Evolutionary conservation across 2,888 invertebrate genomes (phyloP).

Genomic region (Watsonalla binaria): DNA sequence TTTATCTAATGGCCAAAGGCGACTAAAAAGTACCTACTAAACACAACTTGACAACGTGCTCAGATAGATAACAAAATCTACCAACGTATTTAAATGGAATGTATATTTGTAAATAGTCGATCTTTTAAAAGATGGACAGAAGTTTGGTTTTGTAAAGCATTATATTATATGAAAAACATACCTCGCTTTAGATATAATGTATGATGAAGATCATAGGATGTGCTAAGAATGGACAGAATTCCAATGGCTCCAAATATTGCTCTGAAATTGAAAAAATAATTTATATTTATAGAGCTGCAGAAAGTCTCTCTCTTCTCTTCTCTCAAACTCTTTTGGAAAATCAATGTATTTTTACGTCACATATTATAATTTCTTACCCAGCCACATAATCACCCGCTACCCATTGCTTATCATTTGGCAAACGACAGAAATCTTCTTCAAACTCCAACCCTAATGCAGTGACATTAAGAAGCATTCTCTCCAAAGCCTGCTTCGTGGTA

Average conservation of each 20-base stretch:
- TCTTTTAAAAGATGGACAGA: not conserved
- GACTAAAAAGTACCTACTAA: too few relatives aligned
- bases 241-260: conserved; percentile 32
- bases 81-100: too few relatives aligned
- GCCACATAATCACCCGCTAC: conserved; percentile 49
- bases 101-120: too few relatives aligned
- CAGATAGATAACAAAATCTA: too few relatives aligned
- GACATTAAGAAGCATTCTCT: conserved; percentile 25
- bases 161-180: too few relatives aligned
- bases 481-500: conserved; percentile 30
- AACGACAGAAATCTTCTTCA: conserved; percentile 36
- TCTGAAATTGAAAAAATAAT: conserved; percentile 23
- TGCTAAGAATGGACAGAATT: conserved; percentile 40
- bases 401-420: conserved; percentile 48
- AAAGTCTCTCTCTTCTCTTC: too few relatives aligned
- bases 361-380: conserved; percentile 38
- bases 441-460: conserved; percentile 28
- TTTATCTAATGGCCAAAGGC: too few relatives aligned
- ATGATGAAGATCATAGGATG: conserved; percentile 33
- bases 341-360: too few relatives aligned
- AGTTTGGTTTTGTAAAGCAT: too few relatives aligned
- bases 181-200: conserved; percentile 22
- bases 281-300: not conserved
- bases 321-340: too few relatives aligned
- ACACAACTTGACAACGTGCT: too few relatives aligned